Evolutionary conservation across 2,113 vertebrate species (phyloP).

Genomic region (Egretta garzetta): DNA sequence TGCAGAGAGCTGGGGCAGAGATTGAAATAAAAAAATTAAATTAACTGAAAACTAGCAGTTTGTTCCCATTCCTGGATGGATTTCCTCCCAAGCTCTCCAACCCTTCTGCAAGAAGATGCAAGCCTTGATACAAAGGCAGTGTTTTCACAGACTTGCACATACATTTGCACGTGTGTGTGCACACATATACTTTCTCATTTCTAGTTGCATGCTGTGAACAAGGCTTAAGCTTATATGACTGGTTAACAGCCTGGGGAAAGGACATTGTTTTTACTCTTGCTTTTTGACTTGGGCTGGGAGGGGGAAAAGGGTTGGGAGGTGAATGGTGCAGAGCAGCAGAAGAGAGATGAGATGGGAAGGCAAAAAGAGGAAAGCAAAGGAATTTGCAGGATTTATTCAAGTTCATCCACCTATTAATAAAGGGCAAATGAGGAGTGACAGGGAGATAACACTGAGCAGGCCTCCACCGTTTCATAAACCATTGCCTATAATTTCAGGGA

Average conservation of each 20-base stretch:
- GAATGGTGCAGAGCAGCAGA: background rate
- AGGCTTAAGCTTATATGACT: background rate
- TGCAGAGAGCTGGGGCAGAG: background rate
- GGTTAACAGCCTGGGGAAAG: background rate
- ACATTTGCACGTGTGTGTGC: background rate
- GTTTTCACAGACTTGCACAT: accelerated
- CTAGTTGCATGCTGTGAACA: background rate
- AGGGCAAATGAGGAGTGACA: background rate
- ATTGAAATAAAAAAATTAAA: background rate
- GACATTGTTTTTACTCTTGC: background rate
- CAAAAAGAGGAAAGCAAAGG: background rate
- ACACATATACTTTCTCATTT: background rate
- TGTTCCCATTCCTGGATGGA: background rate
- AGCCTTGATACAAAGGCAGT: background rate
- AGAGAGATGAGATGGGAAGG: background rate
- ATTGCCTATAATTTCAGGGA: background rate
- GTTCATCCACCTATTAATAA: background rate
- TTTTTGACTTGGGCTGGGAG: background rate
- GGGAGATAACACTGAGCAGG: constrained; percentile 30
- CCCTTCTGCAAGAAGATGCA: background rate
- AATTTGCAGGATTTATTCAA: background rate
- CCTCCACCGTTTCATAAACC: background rate
- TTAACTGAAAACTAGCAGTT: background rate
- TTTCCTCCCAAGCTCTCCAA: background rate
- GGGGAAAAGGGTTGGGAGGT: background rate